Percentiles rank a stretch among this genome's conserved stretches.
Evolutionary conservation across 1,140 invertebrate genomes (phyloP).

Genomic region (Euglossa dilemma): DNA sequence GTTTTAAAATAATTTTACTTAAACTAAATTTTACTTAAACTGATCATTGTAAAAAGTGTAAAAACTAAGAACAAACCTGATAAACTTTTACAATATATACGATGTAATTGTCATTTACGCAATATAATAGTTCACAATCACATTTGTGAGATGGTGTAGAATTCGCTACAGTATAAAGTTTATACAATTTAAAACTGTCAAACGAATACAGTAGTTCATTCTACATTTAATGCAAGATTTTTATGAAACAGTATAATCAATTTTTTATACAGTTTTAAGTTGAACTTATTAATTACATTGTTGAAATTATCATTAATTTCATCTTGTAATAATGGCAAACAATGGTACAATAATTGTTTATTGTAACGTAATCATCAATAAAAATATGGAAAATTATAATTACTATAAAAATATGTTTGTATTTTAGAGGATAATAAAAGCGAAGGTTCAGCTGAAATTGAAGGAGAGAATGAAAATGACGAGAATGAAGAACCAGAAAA

Average conservation of each 20-base stretch:
- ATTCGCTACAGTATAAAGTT: background rate
- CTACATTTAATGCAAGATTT: background rate
- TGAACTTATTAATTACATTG: background rate
- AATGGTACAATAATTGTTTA: slow-evolving; percentile 36
- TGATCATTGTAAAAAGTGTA: background rate
- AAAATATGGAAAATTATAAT: background rate
- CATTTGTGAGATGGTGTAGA: background rate
- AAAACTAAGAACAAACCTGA: background rate
- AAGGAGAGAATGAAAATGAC: slow-evolving; percentile 64
- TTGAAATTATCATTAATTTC: background rate
- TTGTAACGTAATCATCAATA: background rate
- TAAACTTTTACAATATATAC: background rate
- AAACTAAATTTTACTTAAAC: background rate
- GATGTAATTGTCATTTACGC: background rate
- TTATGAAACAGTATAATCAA: background rate
- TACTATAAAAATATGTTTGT: slow-evolving; percentile 28
- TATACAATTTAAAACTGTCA: background rate
- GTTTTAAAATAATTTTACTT: background rate
- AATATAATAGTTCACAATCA: background rate
- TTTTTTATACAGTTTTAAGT: background rate
- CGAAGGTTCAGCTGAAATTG: slow-evolving; percentile 65
- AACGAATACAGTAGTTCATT: background rate
- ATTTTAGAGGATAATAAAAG: slow-evolving; percentile 69
- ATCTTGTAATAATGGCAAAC: slow-evolving; percentile 27
- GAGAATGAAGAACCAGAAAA: slow-evolving; percentile 74